Percentiles rank a stretch among this genome's conserved stretches.
Conservation (phyloP, 2,797 vertebrate genomes). For the Sciaenops ocellatus region DNA sequence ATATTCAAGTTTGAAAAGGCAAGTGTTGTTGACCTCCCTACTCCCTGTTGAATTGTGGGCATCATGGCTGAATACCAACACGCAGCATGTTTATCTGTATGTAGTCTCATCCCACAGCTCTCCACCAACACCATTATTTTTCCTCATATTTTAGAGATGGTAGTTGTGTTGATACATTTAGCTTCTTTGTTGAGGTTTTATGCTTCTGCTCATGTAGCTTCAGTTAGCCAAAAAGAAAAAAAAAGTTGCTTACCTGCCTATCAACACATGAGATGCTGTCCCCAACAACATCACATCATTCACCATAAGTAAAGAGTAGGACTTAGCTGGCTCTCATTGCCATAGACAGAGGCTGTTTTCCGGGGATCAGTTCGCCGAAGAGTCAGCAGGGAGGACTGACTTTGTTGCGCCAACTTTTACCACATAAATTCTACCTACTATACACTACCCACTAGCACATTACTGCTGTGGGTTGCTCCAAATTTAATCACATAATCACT, state of each 20-base stretch:
- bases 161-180: not conserved
- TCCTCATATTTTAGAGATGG: not conserved
- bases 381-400: not conserved
- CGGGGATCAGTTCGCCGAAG: too few species aligned
- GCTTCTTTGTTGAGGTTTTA: constrained; percentile 36
- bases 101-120: not conserved
- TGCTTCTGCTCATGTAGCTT: constrained; percentile 1
- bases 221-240: constrained; percentile 21
- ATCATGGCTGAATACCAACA: constrained; percentile 37
- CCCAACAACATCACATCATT: constrained; percentile 1
- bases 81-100: constrained; percentile 12
- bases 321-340: too few species aligned
- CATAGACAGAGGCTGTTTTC: too few species aligned
- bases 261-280: constrained; percentile 23
- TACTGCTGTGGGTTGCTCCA: too few species aligned
- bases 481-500: too few species aligned
- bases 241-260: not conserved
- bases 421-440: too few species aligned
- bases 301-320: too few species aligned
- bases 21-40: constrained; percentile 27
- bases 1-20: constrained; percentile 24
- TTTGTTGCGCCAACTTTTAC: not conserved
- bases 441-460: too few species aligned
- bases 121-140: constrained; percentile 16
- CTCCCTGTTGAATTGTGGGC: constrained; percentile 2